These are phyloP conservation scores for Peromyscus leucopus DNA, from an alignment of 2,113 vertebrate genomes.

Conservation along the genomic window DNA sequence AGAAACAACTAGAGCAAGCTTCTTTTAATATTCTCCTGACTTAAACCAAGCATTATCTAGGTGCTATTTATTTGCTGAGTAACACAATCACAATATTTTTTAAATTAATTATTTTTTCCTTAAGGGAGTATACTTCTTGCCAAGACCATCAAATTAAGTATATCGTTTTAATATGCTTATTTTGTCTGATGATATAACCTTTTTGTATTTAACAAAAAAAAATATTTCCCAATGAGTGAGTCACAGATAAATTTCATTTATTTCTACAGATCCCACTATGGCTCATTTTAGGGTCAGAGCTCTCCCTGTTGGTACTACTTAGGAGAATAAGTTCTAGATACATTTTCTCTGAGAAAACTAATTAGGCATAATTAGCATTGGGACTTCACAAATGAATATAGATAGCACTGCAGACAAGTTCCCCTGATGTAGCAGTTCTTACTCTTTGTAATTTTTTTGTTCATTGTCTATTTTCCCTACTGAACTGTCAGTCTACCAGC, in stretches of 20 bases:
- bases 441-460: background rate
- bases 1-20: constrained; percentile 39
- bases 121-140: constrained; percentile 24
- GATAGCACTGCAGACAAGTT: background rate
- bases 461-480: background rate
- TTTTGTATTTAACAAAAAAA: constrained; percentile 43
- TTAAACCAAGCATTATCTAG: background rate
- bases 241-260: constrained; percentile 47
- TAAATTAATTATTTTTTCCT: constrained; percentile 31
- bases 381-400: constrained; percentile 24
- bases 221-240: background rate
- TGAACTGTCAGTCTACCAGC: background rate
- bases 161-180: constrained; percentile 45
- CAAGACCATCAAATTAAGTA: constrained; percentile 47
- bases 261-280: background rate
- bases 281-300: constrained; percentile 35
- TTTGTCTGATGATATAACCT: constrained; percentile 36
- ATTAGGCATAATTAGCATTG: constrained; percentile 42
- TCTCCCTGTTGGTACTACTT: background rate
- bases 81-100: constrained; percentile 34
- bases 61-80: constrained; percentile 17
- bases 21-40: constrained; percentile 6
- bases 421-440: background rate
- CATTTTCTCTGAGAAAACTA: constrained; percentile 34
- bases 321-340: background rate